These are phyloP conservation scores for Enteromius unitaeniatus DNA, from an alignment of 2,797 vertebrate genomes.

Conservation along the genomic window DNA sequence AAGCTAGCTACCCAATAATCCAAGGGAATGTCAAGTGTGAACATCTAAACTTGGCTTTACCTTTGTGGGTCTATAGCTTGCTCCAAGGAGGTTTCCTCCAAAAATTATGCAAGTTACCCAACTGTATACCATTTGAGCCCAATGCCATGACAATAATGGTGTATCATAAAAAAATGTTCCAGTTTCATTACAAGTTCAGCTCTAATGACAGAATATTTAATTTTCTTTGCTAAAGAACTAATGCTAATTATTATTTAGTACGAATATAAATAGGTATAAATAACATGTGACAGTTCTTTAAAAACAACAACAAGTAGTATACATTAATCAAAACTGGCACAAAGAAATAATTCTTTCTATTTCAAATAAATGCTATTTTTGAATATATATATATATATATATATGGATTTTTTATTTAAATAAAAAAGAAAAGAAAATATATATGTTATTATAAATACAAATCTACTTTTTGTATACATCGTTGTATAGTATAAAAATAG, in stretches of 20 bases:
- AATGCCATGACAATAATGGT: neutral
- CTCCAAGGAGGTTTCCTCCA: neutral
- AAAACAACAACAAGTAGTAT: neutral
- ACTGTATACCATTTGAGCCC: neutral
- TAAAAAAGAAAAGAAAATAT: neutral
- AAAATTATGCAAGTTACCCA: neutral
- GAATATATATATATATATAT: neutral
- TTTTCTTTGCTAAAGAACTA: neutral
- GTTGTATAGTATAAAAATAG: too few species aligned
- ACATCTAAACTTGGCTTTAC: slow-evolving; percentile 4
- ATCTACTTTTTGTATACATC: neutral
- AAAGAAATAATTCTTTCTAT: neutral
- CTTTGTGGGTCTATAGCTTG: slow-evolving; percentile 1
- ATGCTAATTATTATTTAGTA: neutral
- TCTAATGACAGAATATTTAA: neutral
- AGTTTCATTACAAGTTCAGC: neutral
- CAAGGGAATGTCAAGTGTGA: neutral
- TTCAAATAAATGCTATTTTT: neutral
- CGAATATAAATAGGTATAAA: neutral
- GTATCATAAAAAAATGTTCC: neutral
- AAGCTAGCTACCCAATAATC: neutral
- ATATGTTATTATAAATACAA: neutral
- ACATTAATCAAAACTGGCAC: neutral
- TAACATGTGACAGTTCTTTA: neutral
- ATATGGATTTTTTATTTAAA: neutral